phyloP scores from a whole-genome alignment of 2,888 invertebrate species.

The Lithophane ornitopus region DNA sequence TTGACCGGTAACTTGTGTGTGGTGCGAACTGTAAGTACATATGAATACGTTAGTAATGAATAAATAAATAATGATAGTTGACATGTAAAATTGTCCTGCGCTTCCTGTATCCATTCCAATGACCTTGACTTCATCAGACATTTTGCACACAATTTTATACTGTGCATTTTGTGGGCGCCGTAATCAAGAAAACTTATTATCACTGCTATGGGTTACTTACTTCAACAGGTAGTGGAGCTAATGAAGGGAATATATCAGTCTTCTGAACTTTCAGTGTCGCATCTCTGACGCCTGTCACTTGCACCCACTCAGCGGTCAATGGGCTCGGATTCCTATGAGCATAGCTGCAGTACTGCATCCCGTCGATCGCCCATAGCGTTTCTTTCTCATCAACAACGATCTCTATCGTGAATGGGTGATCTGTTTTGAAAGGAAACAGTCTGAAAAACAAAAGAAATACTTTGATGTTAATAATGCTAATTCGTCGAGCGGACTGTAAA shows the following conservation, averaged over 20 bases:
- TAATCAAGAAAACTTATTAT: background rate
- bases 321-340: slow-evolving; percentile 89
- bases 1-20: background rate
- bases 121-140: background rate
- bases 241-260: slow-evolving; percentile 85
- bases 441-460: slow-evolving; percentile 73
- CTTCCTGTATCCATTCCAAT: background rate
- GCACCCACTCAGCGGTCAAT: slow-evolving; percentile 85
- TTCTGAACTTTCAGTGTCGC: slow-evolving; percentile 92
- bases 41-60: too few species aligned
- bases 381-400: slow-evolving; percentile 91
- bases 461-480: slow-evolving; percentile 20
- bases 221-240: slow-evolving; percentile 76
- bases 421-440: slow-evolving; percentile 87
- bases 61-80: background rate
- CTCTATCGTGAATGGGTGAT: slow-evolving; percentile 90
- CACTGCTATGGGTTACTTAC: slow-evolving; percentile 66
- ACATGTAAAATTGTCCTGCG: background rate
- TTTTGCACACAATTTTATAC: background rate
- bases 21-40: background rate
- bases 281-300: slow-evolving; percentile 91
- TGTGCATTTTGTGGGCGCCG: background rate
- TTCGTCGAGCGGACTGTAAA: slow-evolving; percentile 8
- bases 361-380: slow-evolving; percentile 93
- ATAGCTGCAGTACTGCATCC: slow-evolving; percentile 93